Base-by-base conservation (phyloP, 2,888 invertebrate species). In the Pterostichus niger region DNA sequence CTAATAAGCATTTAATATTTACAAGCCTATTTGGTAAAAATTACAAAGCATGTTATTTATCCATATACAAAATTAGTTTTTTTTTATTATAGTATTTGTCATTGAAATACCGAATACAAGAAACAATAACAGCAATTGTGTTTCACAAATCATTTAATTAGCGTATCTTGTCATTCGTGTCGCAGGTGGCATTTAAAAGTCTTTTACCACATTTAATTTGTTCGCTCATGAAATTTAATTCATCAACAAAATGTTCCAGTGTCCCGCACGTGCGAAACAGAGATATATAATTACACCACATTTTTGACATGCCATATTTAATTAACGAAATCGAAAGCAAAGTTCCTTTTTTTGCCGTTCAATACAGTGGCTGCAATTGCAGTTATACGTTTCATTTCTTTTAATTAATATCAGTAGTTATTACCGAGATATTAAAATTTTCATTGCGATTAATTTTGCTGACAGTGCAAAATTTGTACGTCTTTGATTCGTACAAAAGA, bases 331-430 rank as follows among this genome's bases (percentile, higher is more conserved):
- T 33, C n/a, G 64, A 64, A 64, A 64, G 59, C 31, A 59, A 24
- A 24, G 35, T 35, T 49, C 0, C 5, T 13, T 49, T 49, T 49
- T 49, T 49, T 49, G 10, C 13, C 49, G 11, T 49, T 49, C n/a
- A 49, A 13, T 13, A 49, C 13, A n/a, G 24, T 17, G 24, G 24
- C 13, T 40, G 64, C 64, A 64, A 13, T 64, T 64, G 33, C 35
- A 64, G 56, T 56, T 64, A 64, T n/a, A 71, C 44, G n/a, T 71
- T 71, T 71, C 68, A 71, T 71, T 71, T 71, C 68, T 71, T 71
- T 71, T 71, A 71, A 71, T 71, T 71, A 71, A 71, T 71, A 71
- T 71, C 10, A 13, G 44, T 35, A 64, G 64, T 64, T 46, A 71
- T 44, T 71, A 17, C 40, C 15, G 9, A 17, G 68, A 71, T 71